A percentile compares a stretch with the other conserved stretches of the same genome.
These are phyloP conservation scores for Cottus gobio DNA, from an alignment of 2,113 vertebrate species.

Conservation along the genomic window DNA sequence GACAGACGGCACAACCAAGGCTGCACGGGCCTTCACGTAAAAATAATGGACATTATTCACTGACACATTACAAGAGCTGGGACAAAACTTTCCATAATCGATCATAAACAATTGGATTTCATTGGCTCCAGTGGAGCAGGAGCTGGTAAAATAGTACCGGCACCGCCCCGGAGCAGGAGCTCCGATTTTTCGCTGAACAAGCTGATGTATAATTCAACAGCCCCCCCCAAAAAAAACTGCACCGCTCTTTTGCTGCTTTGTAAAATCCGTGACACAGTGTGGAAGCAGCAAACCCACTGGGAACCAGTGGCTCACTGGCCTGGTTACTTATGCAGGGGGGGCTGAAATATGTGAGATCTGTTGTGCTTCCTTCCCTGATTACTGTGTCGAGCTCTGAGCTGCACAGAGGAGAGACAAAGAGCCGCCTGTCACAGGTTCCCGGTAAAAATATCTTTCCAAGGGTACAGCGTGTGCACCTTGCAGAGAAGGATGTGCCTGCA, in stretches of 20 bases:
- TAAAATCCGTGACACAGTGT: conserved; percentile 32
- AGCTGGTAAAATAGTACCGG: conserved; percentile 51
- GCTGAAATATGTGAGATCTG: not conserved
- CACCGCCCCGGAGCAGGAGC: conserved; percentile 44
- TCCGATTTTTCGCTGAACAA: conserved; percentile 70
- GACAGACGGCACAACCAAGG: not conserved
- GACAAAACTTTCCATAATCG: conserved; percentile 27
- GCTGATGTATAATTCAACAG: conserved; percentile 79
- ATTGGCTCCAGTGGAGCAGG: conserved; percentile 17
- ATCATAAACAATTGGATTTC: conserved; percentile 50
- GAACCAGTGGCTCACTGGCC: conserved; percentile 11
- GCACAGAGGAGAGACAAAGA: conserved; percentile 33
- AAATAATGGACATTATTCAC: not conserved
- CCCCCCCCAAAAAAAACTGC: conserved; percentile 41
- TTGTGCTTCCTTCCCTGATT: conserved; percentile 7
- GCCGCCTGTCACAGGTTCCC: conserved; percentile 46
- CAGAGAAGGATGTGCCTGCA: conserved; percentile 65
- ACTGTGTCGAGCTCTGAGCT: conserved; percentile 24
- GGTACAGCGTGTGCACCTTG: conserved; percentile 71
- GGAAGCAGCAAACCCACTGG: conserved; percentile 33
- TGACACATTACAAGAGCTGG: not conserved
- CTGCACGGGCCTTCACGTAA: not conserved
- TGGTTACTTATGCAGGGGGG: not conserved
- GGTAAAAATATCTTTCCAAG: conserved; percentile 68
- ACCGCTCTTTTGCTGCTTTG: conserved; percentile 46